phyloP scores from a whole-genome alignment of 2,797 vertebrate genomes.

The Sitta carolinensis region DNA sequence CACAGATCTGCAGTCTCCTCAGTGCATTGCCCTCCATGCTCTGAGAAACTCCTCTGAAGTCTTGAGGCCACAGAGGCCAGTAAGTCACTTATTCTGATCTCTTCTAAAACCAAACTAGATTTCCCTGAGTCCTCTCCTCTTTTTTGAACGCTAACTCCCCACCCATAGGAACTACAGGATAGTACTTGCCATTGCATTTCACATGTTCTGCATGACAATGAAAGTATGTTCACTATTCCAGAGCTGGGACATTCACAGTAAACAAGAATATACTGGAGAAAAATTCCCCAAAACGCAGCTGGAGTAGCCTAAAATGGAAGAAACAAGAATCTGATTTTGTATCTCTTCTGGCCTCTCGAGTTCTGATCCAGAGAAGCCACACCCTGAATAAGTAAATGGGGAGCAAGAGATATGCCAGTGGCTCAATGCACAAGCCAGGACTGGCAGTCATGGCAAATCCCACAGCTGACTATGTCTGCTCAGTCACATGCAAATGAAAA shows the following conservation, averaged over 20 bases:
- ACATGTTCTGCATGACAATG: not conserved
- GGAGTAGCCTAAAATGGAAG: not conserved
- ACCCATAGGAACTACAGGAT: not conserved
- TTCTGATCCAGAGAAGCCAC: not conserved
- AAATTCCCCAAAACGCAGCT: not conserved
- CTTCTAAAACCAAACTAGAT: not conserved
- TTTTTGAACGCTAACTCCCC: not conserved
- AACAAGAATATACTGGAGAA: not conserved
- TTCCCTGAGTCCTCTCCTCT: not conserved
- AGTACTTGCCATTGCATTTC: not conserved
- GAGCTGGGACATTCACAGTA: not conserved
- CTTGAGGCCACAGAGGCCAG: not conserved
- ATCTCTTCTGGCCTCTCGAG: not conserved
- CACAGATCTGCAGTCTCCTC: not conserved
- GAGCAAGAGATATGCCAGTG: not conserved
- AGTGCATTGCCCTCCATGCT: not conserved
- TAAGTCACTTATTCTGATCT: not conserved
- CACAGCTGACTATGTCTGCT: not conserved
- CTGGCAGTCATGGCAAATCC: not conserved
- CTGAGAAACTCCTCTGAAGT: not conserved
- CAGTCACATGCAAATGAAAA: not conserved
- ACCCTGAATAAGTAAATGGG: not conserved
- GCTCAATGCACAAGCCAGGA: rapidly evolving
- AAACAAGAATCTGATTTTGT: not conserved
- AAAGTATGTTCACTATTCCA: not conserved